These are phyloP conservation scores for Pantherophis vulpinus DNA, from an alignment of 2,797 vertebrate species.

Conservation along the genomic window DNA sequence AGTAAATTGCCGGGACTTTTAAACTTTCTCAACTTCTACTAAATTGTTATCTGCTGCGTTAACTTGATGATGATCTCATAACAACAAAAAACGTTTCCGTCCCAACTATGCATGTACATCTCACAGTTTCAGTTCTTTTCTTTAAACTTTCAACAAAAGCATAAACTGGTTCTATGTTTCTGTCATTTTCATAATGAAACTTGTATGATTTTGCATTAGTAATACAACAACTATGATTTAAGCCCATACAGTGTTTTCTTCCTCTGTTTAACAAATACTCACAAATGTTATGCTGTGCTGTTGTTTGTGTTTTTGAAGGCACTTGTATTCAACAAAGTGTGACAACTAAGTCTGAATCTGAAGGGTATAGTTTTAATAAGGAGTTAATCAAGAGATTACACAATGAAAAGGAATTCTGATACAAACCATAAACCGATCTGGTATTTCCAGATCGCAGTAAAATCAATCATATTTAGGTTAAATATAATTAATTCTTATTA, in stretches of 20 bases:
- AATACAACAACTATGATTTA: neutral
- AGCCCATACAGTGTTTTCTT: neutral
- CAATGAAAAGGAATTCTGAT: neutral
- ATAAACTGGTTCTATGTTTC: neutral
- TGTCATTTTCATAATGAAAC: constrained; percentile 11
- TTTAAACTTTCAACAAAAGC: constrained; percentile 49
- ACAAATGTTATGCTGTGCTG: neutral
- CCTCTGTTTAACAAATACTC: constrained; percentile 12
- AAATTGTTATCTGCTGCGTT: neutral
- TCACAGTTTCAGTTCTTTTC: constrained; percentile 46
- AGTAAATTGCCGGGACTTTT: neutral
- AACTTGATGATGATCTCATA: neutral
- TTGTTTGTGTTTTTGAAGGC: neutral
- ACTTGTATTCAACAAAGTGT: neutral
- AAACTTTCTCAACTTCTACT: neutral
- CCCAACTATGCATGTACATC: constrained; percentile 37
- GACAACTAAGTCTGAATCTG: neutral
- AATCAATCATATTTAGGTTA: neutral
- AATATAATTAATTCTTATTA: neutral
- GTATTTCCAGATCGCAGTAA: neutral
- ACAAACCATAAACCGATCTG: neutral
- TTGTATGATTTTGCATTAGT: constrained; percentile 3
- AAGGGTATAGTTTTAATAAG: neutral
- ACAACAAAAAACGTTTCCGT: constrained; percentile 29
- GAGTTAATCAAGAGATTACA: neutral